Evolutionary conservation across 2,797 vertebrate species (phyloP), one percentile per base, ranked within the genome.

Genomic region (Rousettus madagascariensis): DNA sequence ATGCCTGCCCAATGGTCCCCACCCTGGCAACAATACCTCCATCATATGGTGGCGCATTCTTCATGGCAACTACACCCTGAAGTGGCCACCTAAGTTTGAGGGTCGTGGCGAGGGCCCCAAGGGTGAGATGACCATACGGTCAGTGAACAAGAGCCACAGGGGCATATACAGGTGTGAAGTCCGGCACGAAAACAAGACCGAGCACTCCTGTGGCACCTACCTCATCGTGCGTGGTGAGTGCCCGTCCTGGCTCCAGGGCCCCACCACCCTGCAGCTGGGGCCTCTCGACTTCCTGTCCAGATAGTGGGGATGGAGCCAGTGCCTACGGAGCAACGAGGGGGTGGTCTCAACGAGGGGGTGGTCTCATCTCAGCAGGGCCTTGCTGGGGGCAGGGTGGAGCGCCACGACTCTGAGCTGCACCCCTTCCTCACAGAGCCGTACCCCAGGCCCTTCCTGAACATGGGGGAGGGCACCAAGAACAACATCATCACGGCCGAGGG

Each of bases 401-500:
- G 10, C 75, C 26, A 1, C 20, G 30, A 61, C 22, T 61, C 84
- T 93, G 41, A 96, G 22, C 46, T 0, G 24, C 4, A 20, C 51
- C 33, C 33, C 24, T 17, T 82, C 61, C 38, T 78, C 82, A 15
- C 96, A 98, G 98, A 96, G 8, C 84, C 66, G 0, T 1, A 8
- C 4, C 91, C 96, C 6, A 95, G 74, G 10, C 94, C 97, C 79
- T 98, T 98, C 96, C 95, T 98, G 95, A 96, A 98, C 68, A 95
- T 98, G 95, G 96, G 69, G 0, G 98, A 98, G 55, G 92, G 95
- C 11, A 97, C 98, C 85, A 98, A 98, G 95, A 98, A 98, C 93
- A 97, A 96, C 68, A 95, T 98, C 85, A 98, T 98, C 95, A 98
- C 98, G 0, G 98, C 97, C 0, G 98, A 98, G 63, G 98, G 98